These are phyloP conservation scores for Ichneumon xanthorius DNA, from an alignment of 2,888 invertebrate genomes.

Conservation along the genomic window DNA sequence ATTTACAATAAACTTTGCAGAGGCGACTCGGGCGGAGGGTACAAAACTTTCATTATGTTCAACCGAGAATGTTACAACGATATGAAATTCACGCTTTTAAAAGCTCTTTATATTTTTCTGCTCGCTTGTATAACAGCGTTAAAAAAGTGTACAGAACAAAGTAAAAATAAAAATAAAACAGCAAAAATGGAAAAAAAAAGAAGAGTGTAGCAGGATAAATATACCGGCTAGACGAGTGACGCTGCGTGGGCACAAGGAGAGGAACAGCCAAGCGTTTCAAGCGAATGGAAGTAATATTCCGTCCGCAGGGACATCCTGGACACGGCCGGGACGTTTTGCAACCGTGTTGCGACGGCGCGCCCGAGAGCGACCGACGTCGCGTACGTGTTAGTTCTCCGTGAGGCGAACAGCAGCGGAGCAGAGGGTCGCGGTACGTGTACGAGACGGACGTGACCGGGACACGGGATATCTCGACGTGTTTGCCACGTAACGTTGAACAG, in stretches of 20 bases:
- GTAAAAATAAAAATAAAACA: not conserved
- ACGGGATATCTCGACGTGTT: conserved; percentile 54
- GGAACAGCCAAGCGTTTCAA: conserved; percentile 64
- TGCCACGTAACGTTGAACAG: conserved; percentile 54
- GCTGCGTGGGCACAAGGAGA: conserved; percentile 8
- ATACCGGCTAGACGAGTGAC: conserved; percentile 31
- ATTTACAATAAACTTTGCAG: not conserved
- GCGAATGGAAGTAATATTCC: conserved; percentile 64
- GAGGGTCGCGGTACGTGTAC: conserved; percentile 55
- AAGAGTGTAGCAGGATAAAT: conserved; percentile 37
- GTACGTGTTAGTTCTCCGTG: conserved; percentile 67
- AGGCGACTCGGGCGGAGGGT: not conserved
- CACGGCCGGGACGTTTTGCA: conserved; percentile 60
- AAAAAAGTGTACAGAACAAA: conserved; percentile 9
- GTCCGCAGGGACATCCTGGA: conserved; percentile 54
- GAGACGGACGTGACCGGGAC: conserved; percentile 67
- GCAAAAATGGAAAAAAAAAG: not conserved
- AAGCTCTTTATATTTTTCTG: not conserved
- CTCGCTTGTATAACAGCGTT: not conserved
- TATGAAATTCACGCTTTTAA: not conserved
- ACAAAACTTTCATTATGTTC: not conserved
- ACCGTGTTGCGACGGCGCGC: conserved; percentile 53
- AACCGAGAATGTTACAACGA: not conserved
- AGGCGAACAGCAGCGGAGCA: conserved; percentile 47
- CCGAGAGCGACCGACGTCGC: conserved; percentile 32